Percentiles rank a stretch among this genome's conserved stretches.
These are phyloP conservation scores for Aethina tumida DNA, from an alignment of 1,140 invertebrate species.

Conservation along the genomic window DNA sequence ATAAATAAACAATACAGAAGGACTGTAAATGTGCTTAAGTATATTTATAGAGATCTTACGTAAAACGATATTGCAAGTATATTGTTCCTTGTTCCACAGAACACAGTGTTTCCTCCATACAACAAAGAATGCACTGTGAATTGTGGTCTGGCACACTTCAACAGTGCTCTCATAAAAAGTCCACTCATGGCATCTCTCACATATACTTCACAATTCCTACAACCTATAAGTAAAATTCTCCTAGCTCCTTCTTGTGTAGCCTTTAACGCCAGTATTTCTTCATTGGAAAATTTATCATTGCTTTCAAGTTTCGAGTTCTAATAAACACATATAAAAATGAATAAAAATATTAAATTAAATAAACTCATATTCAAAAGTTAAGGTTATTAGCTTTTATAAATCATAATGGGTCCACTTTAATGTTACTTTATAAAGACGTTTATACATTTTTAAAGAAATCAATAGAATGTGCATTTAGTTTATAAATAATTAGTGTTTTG, in stretches of 20 bases:
- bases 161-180: slow-evolving; percentile 35
- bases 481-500: too few species aligned
- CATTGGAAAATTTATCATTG: slow-evolving; percentile 37
- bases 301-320: slow-evolving; percentile 37
- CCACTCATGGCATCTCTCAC: slow-evolving; percentile 44
- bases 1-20: neutral
- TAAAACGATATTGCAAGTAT: slow-evolving; percentile 30
- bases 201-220: slow-evolving; percentile 41
- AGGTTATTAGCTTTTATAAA: too few species aligned
- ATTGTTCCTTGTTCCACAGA: slow-evolving; percentile 31
- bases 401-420: too few species aligned
- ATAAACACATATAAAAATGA: slow-evolving; percentile 17
- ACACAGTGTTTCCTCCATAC: slow-evolving; percentile 25
- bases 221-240: slow-evolving; percentile 43
- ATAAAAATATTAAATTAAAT: slow-evolving; percentile 1
- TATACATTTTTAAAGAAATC: too few species aligned
- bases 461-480: too few species aligned
- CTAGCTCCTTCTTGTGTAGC: slow-evolving; percentile 44
- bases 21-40: neutral
- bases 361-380: slow-evolving; percentile 8
- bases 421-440: too few species aligned
- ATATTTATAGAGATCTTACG: slow-evolving; percentile 20
- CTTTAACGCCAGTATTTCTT: slow-evolving; percentile 41
- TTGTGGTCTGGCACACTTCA: slow-evolving; percentile 12
- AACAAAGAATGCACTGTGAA: slow-evolving; percentile 29